phyloP scores from a whole-genome alignment of 2,888 invertebrate genomes.

The Drosophila nr. fundita region DNA sequence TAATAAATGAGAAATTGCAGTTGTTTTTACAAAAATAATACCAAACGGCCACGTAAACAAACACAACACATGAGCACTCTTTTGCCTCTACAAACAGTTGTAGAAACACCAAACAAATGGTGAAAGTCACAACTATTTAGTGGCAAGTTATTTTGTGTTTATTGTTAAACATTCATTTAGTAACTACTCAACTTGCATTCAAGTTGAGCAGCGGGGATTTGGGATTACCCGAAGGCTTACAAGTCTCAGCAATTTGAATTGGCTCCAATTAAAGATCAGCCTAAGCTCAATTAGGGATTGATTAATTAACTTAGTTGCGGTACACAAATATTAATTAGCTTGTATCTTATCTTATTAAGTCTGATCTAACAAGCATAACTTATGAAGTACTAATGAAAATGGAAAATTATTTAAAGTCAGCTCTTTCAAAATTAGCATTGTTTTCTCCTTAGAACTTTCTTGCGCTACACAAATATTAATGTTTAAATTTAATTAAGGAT shows the following conservation, averaged over 20 bases:
- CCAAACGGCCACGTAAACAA: constrained; percentile 52
- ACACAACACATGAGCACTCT: constrained; percentile 23
- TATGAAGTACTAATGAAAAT: not conserved
- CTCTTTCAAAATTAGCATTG: not conserved
- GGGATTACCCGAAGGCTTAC: not conserved
- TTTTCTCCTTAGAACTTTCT: too few relatives aligned
- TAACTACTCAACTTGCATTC: not conserved
- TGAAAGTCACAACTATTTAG: constrained; percentile 19
- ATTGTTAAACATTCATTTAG: not conserved
- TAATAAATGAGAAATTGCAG: constrained; percentile 75
- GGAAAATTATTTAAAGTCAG: not conserved
- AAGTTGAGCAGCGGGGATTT: not conserved
- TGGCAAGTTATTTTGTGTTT: constrained; percentile 4
- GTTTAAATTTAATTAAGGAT: not conserved
- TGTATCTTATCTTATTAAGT: not conserved
- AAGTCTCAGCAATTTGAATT: not conserved
- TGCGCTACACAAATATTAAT: not conserved
- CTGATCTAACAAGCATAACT: not conserved
- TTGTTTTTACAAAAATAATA: constrained; percentile 30
- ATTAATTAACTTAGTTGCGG: not conserved
- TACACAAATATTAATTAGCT: not conserved
- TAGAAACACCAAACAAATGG: not conserved
- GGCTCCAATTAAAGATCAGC: not conserved
- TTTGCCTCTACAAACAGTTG: not conserved
- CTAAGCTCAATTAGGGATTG: not conserved